Evolutionary conservation across 2,797 vertebrate genomes (phyloP), one percentile per base, ranked within the genome.

Genomic region (Spondyliosoma cantharus): DNA sequence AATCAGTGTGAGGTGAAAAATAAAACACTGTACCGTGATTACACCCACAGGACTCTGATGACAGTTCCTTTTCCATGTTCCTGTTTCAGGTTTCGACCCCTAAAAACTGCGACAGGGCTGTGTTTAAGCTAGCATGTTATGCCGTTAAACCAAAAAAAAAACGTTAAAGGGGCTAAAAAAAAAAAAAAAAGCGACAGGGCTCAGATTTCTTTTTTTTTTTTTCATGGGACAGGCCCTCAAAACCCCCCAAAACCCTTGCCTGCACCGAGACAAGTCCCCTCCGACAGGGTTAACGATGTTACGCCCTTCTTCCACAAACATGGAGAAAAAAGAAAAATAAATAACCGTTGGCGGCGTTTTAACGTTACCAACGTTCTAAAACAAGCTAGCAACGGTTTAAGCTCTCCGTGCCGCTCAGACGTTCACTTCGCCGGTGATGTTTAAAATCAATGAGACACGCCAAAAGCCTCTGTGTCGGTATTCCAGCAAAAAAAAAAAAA

Each of bases 291-390:
- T 8, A 57, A 8, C 2, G 66, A 58, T 43, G 86, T 64, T 84
- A 80, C 89, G 86, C 87, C 89, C 84, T 81, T 74, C 43, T 58
- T 43, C 66, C 2, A 14, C 59, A 74, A 49, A 58, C 68, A 14
- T 11, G 17, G 20, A 13, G 45, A 78, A 58, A 32, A 25, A 0
- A 6, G 4, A 2, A 1, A 74, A 68, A 29, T n/a, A n/a, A n/a
- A n/a, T n/a, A 37, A 37, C 37, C 37, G 37, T 37, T 37, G 37
- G 37, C 9, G 37, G 37, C 37, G 37, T 37, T 37, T 37, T 11
- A 37, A 37, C 37, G 37, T 37, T 37, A 3, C 37, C 7, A 11
- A 37, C 37, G 9, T 7, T 11, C 37, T 37, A 13, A 63, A 46
- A 15, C 8, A 42, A 25, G 7, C 59, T 5, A 13, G 6, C 60